Evolutionary conservation across 1,140 invertebrate species (phyloP), one percentile per base, ranked within the genome.

Genomic region (Phortica variegata): DNA sequence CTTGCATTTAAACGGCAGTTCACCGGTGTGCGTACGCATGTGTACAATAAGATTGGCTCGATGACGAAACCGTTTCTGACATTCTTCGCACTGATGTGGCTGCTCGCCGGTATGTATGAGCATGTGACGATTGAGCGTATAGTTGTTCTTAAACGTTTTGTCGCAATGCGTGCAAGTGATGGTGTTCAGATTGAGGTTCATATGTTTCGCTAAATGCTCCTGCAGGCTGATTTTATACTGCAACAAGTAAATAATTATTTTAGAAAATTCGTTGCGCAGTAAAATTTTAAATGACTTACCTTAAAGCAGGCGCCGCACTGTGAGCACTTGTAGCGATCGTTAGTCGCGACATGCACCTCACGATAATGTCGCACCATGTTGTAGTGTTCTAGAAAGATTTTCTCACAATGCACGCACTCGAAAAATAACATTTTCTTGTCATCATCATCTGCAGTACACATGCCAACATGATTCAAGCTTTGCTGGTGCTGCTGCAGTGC

Each of bases 41-140:
- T 57, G 54, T 1, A 32, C 23, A 5, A 42, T 33, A 16, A 57
- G 45, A 49, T 57, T 57, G 13, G 42, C 41, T 17, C 42, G 47
- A 38, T 52, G 43, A 2, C 38, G 32, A 49, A 57, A 57, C 2
- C 18, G 9, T 19, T 49, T 49, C 1, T 17, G 10, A 33, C 54
- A 57, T 12, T 86, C 80, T 68, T 89, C 86, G 75, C 55, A 57
- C 21, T 53, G 23, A 17, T 47, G 44, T 5, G 47, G 55, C 31
- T 43, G 44, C 33, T 57, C 55, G 9, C 88, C 86, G 10, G 86
- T 87, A 58, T 92, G 89, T 23, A 84, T 84, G 45, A 87, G 75
- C 61, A 89, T 79, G 61, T 92, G 89, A 66, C 90, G 17, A 20
- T 31, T 45, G 4, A 52, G 33, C 10, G 48, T 38, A 26, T 21